Conservation (phyloP, 2,797 vertebrate genomes). For the Pseudomugil gertrudae region DNA sequence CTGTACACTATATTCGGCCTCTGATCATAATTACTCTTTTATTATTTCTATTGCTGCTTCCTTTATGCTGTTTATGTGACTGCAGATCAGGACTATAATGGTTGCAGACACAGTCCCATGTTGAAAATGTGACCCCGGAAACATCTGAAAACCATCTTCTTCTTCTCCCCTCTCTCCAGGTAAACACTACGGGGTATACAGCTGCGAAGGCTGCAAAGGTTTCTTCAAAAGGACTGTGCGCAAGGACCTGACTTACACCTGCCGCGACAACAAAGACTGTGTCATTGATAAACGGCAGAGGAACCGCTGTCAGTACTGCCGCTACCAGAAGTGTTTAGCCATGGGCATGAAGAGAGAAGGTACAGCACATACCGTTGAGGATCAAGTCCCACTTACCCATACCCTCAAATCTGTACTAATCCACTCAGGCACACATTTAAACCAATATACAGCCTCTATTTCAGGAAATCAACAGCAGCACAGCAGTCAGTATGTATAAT, state of each 20-base stretch:
- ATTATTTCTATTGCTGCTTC: background rate
- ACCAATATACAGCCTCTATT: slow-evolving; percentile 1
- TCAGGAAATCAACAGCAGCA: slow-evolving; percentile 3
- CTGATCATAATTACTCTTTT: slow-evolving; percentile 25
- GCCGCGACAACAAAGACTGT: slow-evolving; percentile 96
- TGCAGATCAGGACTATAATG: background rate
- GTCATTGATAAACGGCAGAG: slow-evolving; percentile 97
- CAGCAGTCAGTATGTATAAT: background rate
- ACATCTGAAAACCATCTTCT: background rate
- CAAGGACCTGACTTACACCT: slow-evolving; percentile 97
- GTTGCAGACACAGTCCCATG: background rate
- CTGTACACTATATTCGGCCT: slow-evolving; percentile 20
- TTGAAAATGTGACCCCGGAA: background rate
- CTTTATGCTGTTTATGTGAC: slow-evolving; percentile 4
- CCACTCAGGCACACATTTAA: slow-evolving; percentile 11
- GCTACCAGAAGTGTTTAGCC: slow-evolving; percentile 98
- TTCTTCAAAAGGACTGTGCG: slow-evolving; percentile 98
- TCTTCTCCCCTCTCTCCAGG: slow-evolving; percentile 75
- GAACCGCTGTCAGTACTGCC: slow-evolving; percentile 98
- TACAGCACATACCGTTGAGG: slow-evolving; percentile 87
- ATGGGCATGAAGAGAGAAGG: slow-evolving; percentile 99
- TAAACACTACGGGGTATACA: slow-evolving; percentile 98
- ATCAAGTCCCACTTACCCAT: slow-evolving; percentile 67
- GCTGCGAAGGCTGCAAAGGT: slow-evolving; percentile 97
- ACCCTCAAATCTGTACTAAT: slow-evolving; percentile 34